Evolutionary conservation across 2,888 invertebrate genomes (phyloP).

Genomic region (Synanthedon formicaeformis): DNA sequence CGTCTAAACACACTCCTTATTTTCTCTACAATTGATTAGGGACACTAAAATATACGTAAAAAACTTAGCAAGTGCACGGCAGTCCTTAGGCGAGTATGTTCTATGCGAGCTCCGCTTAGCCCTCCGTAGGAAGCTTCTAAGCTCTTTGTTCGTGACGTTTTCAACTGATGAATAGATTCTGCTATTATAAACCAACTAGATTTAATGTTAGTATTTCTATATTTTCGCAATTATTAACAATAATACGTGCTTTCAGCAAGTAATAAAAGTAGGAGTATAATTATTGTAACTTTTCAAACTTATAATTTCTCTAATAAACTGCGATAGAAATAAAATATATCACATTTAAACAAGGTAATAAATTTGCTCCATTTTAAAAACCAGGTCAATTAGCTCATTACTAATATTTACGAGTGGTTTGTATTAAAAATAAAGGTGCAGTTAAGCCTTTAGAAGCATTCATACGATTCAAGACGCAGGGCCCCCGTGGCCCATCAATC

Average conservation of each 20-base stretch:
- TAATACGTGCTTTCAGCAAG: not conserved
- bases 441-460: constrained; percentile 8
- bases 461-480: too few relatives aligned
- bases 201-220: constrained; percentile 5
- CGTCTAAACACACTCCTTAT: too few relatives aligned
- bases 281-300: too few relatives aligned
- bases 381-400: not conserved
- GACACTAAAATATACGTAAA: too few relatives aligned
- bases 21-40: too few relatives aligned
- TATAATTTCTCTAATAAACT: too few relatives aligned
- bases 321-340: too few relatives aligned
- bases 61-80: too few relatives aligned
- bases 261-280: too few relatives aligned
- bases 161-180: not conserved
- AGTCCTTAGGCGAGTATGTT: not conserved
- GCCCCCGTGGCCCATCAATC: constrained; percentile 61
- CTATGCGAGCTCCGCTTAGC: constrained; percentile 28
- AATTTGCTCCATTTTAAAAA: not conserved
- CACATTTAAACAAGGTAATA: not conserved
- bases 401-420: not conserved
- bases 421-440: constrained; percentile 10
- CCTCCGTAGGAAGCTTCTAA: not conserved
- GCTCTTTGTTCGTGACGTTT: not conserved
- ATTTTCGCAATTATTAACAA: not conserved
- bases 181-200: not conserved